These are phyloP conservation scores for Rotaria macrura DNA, from an alignment of 2,888 invertebrate species.

Conservation along the genomic window DNA sequence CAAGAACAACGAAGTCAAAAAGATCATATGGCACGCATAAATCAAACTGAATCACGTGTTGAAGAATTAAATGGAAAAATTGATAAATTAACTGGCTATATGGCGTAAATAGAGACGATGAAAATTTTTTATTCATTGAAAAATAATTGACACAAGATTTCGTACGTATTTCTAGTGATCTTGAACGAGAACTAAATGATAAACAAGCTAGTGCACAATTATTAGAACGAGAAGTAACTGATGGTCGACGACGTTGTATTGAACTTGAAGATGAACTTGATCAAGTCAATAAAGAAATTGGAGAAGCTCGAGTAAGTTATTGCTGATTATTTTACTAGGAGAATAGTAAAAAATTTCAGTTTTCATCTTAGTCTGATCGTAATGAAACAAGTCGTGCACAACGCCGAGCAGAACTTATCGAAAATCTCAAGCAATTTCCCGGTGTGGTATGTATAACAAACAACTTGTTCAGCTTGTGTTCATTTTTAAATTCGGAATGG, in stretches of 20 bases:
- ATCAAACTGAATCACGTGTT: conserved; percentile 80
- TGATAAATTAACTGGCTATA: conserved; percentile 78
- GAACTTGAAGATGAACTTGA: conserved; percentile 65
- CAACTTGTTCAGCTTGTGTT: too few relatives aligned
- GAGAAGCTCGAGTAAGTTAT: conserved; percentile 52
- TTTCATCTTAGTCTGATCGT: conserved; percentile 52
- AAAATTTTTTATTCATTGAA: neutral
- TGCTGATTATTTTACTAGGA: neutral
- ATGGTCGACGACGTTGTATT: conserved; percentile 66
- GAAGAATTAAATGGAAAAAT: conserved; percentile 84
- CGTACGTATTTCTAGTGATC: neutral
- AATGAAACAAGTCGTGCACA: conserved; percentile 86
- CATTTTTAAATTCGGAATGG: too few relatives aligned
- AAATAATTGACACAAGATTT: neutral
- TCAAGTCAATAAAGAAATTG: conserved; percentile 78
- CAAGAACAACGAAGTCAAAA: conserved; percentile 76
- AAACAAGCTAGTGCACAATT: conserved; percentile 16
- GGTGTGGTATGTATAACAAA: conserved; percentile 64
- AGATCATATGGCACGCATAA: conserved; percentile 75
- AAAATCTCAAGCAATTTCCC: conserved; percentile 83
- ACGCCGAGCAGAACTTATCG: conserved; percentile 92
- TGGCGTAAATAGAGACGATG: neutral
- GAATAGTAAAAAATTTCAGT: neutral
- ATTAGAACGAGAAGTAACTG: conserved; percentile 71
- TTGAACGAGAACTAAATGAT: conserved; percentile 19